These are phyloP conservation scores for Gallinago stenura DNA, from an alignment of 2,797 vertebrate species.

Conservation along the genomic window DNA sequence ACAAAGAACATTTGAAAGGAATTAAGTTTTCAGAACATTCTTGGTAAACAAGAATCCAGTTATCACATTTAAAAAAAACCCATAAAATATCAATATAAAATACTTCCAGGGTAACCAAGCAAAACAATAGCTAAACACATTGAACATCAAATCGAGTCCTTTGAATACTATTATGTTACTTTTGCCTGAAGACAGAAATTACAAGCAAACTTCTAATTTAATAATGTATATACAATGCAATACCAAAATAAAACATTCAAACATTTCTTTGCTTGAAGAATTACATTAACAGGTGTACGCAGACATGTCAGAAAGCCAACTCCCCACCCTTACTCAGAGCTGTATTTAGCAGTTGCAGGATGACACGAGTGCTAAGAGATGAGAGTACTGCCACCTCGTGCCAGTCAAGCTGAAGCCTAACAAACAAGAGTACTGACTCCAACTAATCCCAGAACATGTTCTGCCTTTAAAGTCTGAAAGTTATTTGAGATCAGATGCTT, in stretches of 20 bases:
- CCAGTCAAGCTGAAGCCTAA: not conserved
- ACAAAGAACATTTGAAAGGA: not conserved
- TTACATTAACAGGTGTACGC: slow-evolving; percentile 32
- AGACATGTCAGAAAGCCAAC: slow-evolving; percentile 26
- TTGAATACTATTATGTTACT: not conserved
- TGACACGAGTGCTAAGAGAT: not conserved
- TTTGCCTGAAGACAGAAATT: not conserved
- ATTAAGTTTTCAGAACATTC: not conserved
- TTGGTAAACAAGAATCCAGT: not conserved
- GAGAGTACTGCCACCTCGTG: slow-evolving; percentile 77
- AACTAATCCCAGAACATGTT: not conserved
- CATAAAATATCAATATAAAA: not conserved
- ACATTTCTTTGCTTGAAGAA: not conserved
- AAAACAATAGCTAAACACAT: not conserved
- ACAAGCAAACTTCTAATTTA: slow-evolving; percentile 1
- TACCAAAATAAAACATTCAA: not conserved
- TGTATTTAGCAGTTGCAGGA: not conserved
- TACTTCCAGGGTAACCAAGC: not conserved
- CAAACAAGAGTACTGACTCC: not conserved
- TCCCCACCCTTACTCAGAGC: not conserved
- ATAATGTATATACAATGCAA: not conserved
- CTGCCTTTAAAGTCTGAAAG: not conserved
- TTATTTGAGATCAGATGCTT: not conserved
- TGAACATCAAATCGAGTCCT: not conserved
- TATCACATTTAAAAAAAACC: not conserved